Base-by-base conservation (phyloP, 92 coral and sea anemone species). In the Parazoanthus swiftii region DNA sequence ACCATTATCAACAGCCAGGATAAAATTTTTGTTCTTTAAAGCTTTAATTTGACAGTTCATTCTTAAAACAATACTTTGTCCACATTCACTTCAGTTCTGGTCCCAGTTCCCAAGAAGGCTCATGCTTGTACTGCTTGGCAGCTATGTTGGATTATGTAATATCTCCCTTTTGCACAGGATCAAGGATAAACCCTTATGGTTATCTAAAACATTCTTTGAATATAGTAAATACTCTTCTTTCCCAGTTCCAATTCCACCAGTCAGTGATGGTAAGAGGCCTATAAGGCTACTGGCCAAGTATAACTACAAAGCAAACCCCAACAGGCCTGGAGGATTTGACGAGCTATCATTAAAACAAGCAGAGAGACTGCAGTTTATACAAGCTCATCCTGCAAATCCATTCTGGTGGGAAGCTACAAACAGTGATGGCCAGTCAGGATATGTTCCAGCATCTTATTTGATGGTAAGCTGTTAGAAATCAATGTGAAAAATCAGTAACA, bases 281-380 rank as follows among this genome's bases (percentile, higher is more conserved):
- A 91, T 90, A 2, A 79, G n/a, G n/a, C 82, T 97, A 8, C 86
- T 97, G 51, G 99, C 94, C n/a, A 97, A 94, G 75, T 97, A 95
- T 78, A 97, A 88, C 88, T 97, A 95, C 85, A 66, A 90, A 71
- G 91, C 90, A 2, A 95, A 97, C 81, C 94, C 90, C 15, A 83
- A 88, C 77, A 89, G 88, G 73, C 98, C 99, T 72, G 99, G 99
- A 18, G 99, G 99, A 26, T 97, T 97, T 89, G 97, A 89, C 29
- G 99, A 97, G 85, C 79, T 97, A 89, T 80, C 95, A 0, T 78
- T 97, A 68, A 91, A 88, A 70, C 95, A 95, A 66, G 98, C 95
- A 77, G 95, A 97, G 85, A 94, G 76, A 63, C 85, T 97, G 46
- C 92, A 92, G 23, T 97, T 95, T 75, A 7, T 93, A 38, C 90